Conservation (phyloP, 1,140 invertebrate genomes). For the Neotoxoptera formosana region DNA sequence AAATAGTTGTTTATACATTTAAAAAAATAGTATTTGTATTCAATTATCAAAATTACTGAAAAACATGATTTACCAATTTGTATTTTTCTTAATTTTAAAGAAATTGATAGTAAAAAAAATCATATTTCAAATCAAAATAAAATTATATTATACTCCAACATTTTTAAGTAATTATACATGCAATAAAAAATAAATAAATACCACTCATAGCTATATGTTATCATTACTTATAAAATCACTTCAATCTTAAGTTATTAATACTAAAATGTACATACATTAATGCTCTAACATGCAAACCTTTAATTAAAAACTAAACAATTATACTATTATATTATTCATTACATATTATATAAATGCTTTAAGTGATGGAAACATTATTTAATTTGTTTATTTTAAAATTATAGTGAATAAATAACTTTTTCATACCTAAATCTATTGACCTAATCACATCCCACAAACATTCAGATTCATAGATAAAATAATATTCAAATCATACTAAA, state of each 20-base stretch:
- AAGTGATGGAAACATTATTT: background rate
- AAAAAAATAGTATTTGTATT: background rate
- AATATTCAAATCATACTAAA: background rate
- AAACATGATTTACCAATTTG: too few species aligned
- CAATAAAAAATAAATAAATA: background rate
- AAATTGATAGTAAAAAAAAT: too few species aligned
- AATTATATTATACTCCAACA: too few species aligned
- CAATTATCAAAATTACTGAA: too few species aligned
- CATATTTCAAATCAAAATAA: background rate
- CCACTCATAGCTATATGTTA: background rate
- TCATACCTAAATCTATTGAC: background rate
- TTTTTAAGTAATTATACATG: background rate
- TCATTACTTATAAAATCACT: background rate
- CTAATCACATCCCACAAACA: background rate
- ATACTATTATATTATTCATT: background rate
- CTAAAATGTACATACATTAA: background rate
- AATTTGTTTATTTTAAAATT: background rate
- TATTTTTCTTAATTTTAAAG: too few species aligned
- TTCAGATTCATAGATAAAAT: background rate
- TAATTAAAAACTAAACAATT: background rate
- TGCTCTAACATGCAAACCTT: background rate
- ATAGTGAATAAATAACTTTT: background rate
- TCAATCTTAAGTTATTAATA: background rate
- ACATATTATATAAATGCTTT: slow-evolving; percentile 7
- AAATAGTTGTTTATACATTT: background rate